A percentile compares a stretch with the other conserved stretches of the same genome.
These are phyloP conservation scores for Megaptera novaeangliae DNA, from an alignment of 2,113 vertebrate genomes.

Conservation along the genomic window DNA sequence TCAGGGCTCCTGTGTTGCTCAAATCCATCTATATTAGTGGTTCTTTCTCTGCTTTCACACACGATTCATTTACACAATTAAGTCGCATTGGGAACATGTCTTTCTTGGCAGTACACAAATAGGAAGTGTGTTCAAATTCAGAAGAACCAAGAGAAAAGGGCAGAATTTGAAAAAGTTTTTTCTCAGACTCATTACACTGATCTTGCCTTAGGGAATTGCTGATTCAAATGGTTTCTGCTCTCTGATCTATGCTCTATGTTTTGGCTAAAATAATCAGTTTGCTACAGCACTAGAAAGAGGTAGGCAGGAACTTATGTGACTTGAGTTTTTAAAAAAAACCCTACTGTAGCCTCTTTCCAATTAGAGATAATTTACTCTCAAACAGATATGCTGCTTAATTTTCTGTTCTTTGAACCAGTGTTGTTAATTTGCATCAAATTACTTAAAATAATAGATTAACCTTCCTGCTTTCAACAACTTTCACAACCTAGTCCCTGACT, in stretches of 20 bases:
- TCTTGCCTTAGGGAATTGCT: not conserved
- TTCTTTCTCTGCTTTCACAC: not conserved
- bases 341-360: not conserved
- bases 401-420: not conserved
- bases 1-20: not conserved
- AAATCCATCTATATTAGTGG: not conserved
- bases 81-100: not conserved
- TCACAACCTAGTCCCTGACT: not conserved
- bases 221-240: not conserved
- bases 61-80: not conserved
- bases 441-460: not conserved
- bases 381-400: not conserved
- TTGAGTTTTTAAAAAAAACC: not conserved
- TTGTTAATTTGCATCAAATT: not conserved
- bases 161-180: not conserved
- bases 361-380: not conserved
- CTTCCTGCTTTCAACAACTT: not conserved
- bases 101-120: not conserved
- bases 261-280: not conserved
- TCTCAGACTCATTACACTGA: not conserved
- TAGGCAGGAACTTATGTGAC: not conserved
- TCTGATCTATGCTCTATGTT: not conserved
- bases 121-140: not conserved
- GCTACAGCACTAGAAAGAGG: not conserved
- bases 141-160: not conserved